Base-by-base conservation (phyloP, 2,113 vertebrate genomes). In the Cygnus atratus region DNA sequence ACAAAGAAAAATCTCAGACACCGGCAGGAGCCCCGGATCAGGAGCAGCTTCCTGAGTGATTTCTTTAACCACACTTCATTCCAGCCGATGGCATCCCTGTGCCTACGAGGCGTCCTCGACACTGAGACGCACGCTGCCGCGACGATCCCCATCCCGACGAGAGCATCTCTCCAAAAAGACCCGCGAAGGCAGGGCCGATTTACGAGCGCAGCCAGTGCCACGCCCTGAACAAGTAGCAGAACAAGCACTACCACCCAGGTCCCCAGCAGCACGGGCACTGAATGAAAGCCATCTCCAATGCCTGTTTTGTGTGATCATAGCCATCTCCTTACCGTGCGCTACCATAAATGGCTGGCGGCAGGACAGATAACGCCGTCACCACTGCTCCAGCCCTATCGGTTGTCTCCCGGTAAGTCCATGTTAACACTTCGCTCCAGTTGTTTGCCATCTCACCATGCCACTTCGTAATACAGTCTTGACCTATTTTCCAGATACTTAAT, bases 401-500 rank as follows among this genome's bases (percentile, higher is more conserved):
- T 93, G 95, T 89, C 96, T 91, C 94, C 81, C 33, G 25, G 77
- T 97, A 97, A 95, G 83, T 16, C 93, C 78, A 77, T 4, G 3
- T 83, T 91, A 95, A 87, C 90, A 75, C 87, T 77, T 71, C 3
- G 90, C 85, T 96, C 90, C 94, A 90, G 90, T 97, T 87, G 97
- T 95, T 90, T 94, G 97, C 52, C 92, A 95, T 94, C 94, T 95
- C 86, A 92, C 87, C 66, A 4, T 41, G 87, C 70, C 59, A 75
- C 92, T 95, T 62, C 16, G 21, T 97, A 98, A 95, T 93, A 95
- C 55, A 96, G 95, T 79, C 91, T 91, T 97, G 97, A 97, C 97
- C 97, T 96, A 97, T 89, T 96, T 97, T 96, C 83, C 86, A 95
- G 95, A 71, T 95, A 76, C 93, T 95, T 97, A 96, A 97, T 96